Evolutionary conservation across 2,888 invertebrate species (phyloP), one percentile per base, ranked within the genome.

Genomic region (Zygaena filipendulae): DNA sequence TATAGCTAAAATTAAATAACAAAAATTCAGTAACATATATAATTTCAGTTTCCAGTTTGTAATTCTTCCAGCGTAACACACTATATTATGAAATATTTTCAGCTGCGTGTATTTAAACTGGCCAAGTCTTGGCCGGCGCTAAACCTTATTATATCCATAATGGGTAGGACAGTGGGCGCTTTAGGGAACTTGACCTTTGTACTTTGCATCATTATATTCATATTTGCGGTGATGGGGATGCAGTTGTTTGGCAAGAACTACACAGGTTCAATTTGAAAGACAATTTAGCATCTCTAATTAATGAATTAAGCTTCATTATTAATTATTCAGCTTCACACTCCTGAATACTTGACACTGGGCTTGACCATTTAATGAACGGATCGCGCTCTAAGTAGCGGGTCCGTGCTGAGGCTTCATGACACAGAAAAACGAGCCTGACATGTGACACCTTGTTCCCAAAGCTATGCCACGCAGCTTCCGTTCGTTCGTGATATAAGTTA

Each of bases 211-310:
- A 95, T 95, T 80, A 93, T 95, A 83, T 95, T 95, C 84, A 95
- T 95, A 79, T 96, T 95, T 72, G 95, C 95, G 72, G 95, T 95
- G 58, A 95, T 95, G 94, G 95, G 95, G 50, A 95, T 95, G 92
- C 95, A 95, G 77, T 84, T 95, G 54, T 95, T 95, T 82, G 93
- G 93, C 52, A 90, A 91, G 70, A 90, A 92, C 72, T 94, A 94
- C 74, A 85, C 84, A 75, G 88, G 87, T 87, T 75, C 70, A 66
- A 59, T 70, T 67, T 71, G 56, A 74, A 59, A 67, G 61, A 69
- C 66, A 66, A 69, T 68, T 67, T 67, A 72, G 74, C 71, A 77
- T 72, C 69, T 70, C 64, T 71, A 66, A 57, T 57, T 64, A 61
- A 66, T 53, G 50, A 64, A 59, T 47, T 66, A 58, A 70, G 77